Evolutionary conservation across 2,797 vertebrate species (phyloP).

Genomic region (Zonotrichia albicollis): DNA sequence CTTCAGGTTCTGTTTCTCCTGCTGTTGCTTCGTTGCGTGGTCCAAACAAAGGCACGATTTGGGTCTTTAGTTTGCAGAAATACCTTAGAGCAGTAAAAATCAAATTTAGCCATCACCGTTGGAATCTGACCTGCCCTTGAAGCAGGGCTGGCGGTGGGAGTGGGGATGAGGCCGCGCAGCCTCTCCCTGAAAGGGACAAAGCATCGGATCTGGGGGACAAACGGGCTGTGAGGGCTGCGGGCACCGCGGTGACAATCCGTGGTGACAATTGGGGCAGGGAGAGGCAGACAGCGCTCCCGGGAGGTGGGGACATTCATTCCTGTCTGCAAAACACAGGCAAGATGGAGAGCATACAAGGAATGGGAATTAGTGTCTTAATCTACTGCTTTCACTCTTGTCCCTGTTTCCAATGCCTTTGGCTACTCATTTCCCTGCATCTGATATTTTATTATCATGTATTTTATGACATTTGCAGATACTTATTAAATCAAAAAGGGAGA

Average conservation of each 20-base stretch:
- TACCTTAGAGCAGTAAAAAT: background rate
- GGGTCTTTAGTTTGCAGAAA: background rate
- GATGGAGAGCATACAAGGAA: background rate
- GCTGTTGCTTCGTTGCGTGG: background rate
- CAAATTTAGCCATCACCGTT: background rate
- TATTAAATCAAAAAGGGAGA: conserved; percentile 9
- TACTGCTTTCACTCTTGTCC: background rate
- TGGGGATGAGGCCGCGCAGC: background rate
- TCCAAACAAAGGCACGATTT: background rate
- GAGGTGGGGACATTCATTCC: background rate
- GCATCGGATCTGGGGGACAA: background rate
- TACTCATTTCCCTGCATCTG: conserved; percentile 11
- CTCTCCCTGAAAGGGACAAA: background rate
- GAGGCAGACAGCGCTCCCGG: background rate
- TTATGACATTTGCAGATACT: conserved; percentile 23
- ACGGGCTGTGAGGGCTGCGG: conserved; percentile 15
- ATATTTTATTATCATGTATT: background rate
- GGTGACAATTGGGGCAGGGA: background rate
- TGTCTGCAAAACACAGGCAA: conserved; percentile 12
- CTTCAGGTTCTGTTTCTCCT: background rate
- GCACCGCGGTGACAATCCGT: background rate
- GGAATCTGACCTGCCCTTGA: background rate
- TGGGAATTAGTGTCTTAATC: conserved; percentile 17
- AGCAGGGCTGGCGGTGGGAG: background rate
- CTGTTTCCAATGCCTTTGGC: conserved; percentile 1